These are phyloP conservation scores for Erinaceus europaeus DNA, from an alignment of 2,113 vertebrate genomes.

Conservation along the genomic window DNA sequence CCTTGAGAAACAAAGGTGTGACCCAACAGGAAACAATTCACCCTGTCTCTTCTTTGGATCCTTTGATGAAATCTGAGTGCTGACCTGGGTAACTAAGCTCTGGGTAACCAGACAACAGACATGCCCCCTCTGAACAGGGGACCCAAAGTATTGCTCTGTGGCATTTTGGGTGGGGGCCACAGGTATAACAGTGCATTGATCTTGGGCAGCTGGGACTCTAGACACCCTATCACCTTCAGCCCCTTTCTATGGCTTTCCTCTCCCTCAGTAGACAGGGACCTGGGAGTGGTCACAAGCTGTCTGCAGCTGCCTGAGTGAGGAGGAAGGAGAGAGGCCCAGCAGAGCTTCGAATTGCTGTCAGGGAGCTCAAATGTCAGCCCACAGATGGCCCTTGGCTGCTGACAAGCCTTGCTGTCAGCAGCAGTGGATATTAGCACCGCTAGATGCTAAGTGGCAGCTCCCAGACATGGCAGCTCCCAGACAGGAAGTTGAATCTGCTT, in stretches of 20 bases:
- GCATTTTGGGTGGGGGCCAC: too few species aligned
- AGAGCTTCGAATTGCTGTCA: not conserved
- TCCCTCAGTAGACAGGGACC: rapidly evolving
- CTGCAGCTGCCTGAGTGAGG: not conserved
- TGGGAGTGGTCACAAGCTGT: not conserved
- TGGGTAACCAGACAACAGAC: too few species aligned
- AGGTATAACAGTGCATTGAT: not conserved
- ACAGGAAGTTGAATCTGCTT: not conserved
- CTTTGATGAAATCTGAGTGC: too few species aligned
- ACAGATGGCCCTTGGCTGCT: constrained; percentile 43
- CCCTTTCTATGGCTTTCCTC: not conserved
- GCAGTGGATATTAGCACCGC: not conserved
- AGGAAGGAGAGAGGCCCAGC: not conserved
- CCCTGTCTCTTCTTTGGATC: too few species aligned
- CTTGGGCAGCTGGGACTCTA: not conserved
- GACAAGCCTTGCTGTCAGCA: constrained; percentile 25
- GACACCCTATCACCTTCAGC: rapidly evolving
- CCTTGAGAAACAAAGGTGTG: too few species aligned
- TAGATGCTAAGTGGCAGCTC: not conserved
- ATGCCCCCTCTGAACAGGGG: too few species aligned
- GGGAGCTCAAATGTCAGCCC: constrained; percentile 31
- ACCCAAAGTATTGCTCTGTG: too few species aligned
- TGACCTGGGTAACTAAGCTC: too few species aligned
- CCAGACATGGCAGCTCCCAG: not conserved
- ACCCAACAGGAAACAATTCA: too few species aligned